Evolutionary conservation across 2,113 vertebrate species (phyloP).

Genomic region (Fregetta grallaria): DNA sequence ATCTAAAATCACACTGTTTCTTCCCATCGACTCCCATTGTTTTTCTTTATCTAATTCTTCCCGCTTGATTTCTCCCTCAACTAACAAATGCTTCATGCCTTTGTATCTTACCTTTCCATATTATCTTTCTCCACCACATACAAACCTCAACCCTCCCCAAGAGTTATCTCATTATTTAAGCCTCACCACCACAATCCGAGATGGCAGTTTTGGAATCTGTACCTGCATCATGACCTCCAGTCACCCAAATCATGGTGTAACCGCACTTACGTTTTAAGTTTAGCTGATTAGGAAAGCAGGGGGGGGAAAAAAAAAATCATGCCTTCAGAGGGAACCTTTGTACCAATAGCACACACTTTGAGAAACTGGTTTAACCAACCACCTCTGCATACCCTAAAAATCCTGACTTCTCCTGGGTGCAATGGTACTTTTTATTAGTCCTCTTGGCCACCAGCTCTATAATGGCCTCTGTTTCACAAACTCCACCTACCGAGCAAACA

Average conservation of each 20-base stretch:
- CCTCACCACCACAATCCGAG: neutral
- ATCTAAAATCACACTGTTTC: neutral
- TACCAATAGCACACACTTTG: neutral
- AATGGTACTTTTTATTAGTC: neutral
- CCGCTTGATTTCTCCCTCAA: neutral
- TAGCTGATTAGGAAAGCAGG: neutral
- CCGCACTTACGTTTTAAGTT: neutral
- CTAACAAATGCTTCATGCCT: neutral
- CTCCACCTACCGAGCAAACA: conserved; percentile 39
- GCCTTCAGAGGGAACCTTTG: neutral
- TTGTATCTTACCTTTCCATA: neutral
- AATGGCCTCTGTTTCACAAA: neutral
- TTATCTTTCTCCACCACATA: neutral
- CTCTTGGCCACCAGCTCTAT: neutral
- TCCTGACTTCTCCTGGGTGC: neutral
- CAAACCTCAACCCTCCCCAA: neutral
- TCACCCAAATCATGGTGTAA: fast-evolving
- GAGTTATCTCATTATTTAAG: neutral
- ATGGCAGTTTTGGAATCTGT: fast-evolving
- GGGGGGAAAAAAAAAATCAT: too few species aligned
- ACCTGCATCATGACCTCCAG: neutral
- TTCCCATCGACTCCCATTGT: neutral
- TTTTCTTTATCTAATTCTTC: neutral
- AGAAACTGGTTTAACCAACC: neutral
- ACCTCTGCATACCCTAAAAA: neutral